phyloP scores from a whole-genome alignment of 2,888 invertebrate species.

The Coronaproctus castanopsis region DNA sequence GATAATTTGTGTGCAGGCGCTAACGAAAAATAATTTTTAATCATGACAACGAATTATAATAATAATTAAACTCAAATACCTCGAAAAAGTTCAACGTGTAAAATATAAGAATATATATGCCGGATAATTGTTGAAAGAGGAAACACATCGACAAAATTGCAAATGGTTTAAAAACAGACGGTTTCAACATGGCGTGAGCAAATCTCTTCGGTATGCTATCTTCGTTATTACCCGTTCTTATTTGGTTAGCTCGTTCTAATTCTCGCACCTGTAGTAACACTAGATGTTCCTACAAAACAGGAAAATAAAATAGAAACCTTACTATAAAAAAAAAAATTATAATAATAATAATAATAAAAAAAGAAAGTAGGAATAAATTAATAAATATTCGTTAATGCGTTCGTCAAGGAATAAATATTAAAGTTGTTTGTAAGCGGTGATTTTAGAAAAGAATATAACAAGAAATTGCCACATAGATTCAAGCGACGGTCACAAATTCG shows the following conservation, averaged over 20 bases:
- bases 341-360: slow-evolving; percentile 14
- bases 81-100: slow-evolving; percentile 38
- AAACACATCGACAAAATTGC: slow-evolving; percentile 34
- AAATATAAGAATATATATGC: slow-evolving; percentile 39
- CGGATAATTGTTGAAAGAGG: slow-evolving; percentile 37
- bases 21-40: no score
- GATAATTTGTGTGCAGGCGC: no score
- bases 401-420: no score
- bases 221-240: slow-evolving; percentile 26
- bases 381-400: no score
- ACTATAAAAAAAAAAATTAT: background rate
- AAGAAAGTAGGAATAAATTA: no score
- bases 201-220: background rate
- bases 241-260: slow-evolving; percentile 33
- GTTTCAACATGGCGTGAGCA: slow-evolving; percentile 21
- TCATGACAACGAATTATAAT: no score
- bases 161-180: slow-evolving; percentile 38
- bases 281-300: slow-evolving; percentile 27
- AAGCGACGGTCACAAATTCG: no score
- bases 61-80: no score
- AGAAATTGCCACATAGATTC: no score
- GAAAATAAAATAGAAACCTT: slow-evolving; percentile 6
- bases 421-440: no score
- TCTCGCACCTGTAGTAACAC: slow-evolving; percentile 33
- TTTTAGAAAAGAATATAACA: no score